Percentiles rank a stretch among this genome's conserved stretches.
Evolutionary conservation across 2,888 invertebrate species (phyloP).

Genomic region (Selenia dentaria): DNA sequence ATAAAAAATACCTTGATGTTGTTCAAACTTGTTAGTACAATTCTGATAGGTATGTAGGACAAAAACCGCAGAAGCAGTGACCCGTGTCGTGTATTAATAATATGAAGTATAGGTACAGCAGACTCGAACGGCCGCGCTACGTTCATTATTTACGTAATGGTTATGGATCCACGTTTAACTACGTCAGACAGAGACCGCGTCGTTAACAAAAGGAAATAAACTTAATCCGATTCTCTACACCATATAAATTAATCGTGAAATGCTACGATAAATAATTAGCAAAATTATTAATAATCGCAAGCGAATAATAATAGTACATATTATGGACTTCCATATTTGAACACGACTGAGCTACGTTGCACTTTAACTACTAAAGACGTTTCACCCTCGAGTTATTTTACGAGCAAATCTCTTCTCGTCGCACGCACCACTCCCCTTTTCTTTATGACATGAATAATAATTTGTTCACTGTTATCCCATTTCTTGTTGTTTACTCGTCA

Average conservation of each 20-base stretch:
- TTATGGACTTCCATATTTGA: too few relatives aligned
- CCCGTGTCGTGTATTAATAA: slow-evolving; percentile 13
- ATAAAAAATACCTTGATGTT: too few relatives aligned
- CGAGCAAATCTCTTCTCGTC: slow-evolving; percentile 51
- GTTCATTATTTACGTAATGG: slow-evolving; percentile 23
- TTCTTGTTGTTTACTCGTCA: slow-evolving; percentile 49
- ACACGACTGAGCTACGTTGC: neutral
- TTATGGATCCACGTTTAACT: slow-evolving; percentile 22
- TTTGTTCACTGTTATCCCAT: slow-evolving; percentile 66
- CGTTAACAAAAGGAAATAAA: slow-evolving; percentile 21
- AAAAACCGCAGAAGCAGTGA: slow-evolving; percentile 9
- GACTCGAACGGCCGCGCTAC: slow-evolving; percentile 7
- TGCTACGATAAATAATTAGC: too few relatives aligned
- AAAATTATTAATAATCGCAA: too few relatives aligned
- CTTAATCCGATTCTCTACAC: slow-evolving; percentile 10
- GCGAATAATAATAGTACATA: too few relatives aligned
- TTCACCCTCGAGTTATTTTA: slow-evolving; percentile 43
- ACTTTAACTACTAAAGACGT: slow-evolving; percentile 20
- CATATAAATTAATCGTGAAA: neutral
- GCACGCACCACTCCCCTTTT: slow-evolving; percentile 42
- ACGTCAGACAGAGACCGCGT: slow-evolving; percentile 14
- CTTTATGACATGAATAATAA: slow-evolving; percentile 62
- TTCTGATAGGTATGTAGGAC: neutral
- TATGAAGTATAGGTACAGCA: slow-evolving; percentile 5
- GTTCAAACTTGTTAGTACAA: too few relatives aligned